Percentiles rank a stretch among this genome's conserved stretches.
Evolutionary conservation across 2,888 invertebrate species (phyloP).

Genomic region (Drosophila lutescens): DNA sequence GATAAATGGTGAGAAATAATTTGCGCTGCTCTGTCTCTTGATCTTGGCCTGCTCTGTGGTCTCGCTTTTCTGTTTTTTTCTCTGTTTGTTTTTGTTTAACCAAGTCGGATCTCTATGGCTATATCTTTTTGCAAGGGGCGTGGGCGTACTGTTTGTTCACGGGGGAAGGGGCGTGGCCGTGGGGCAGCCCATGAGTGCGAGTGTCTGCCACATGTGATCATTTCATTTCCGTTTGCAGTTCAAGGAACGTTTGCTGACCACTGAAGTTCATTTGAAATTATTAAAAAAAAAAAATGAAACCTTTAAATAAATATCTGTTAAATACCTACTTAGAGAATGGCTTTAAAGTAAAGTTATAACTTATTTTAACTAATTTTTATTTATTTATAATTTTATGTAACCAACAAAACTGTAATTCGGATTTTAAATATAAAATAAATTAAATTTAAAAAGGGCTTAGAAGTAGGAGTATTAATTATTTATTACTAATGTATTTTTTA

Average conservation of each 20-base stretch:
- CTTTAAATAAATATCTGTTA: too few relatives aligned
- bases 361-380: too few relatives aligned
- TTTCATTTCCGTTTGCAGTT: conserved; percentile 58
- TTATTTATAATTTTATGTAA: too few relatives aligned
- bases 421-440: too few relatives aligned
- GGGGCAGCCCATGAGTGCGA: conserved; percentile 35
- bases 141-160: conserved; percentile 63
- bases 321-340: too few relatives aligned
- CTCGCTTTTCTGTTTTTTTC: conserved; percentile 1
- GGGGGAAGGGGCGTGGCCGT: conserved; percentile 53
- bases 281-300: too few relatives aligned
- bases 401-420: too few relatives aligned
- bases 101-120: conserved; percentile 20
- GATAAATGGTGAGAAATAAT: conserved; percentile 82
- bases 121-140: conserved; percentile 36
- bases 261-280: background rate
- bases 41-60: conserved; percentile 24
- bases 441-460: too few relatives aligned
- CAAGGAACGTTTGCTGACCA: conserved; percentile 2
- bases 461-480: too few relatives aligned
- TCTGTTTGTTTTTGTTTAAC: too few relatives aligned
- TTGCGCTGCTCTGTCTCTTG: conserved; percentile 71
- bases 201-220: conserved; percentile 52
- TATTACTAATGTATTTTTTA: too few relatives aligned
- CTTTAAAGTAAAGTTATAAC: too few relatives aligned